Evolutionary conservation across 2,113 vertebrate species (phyloP).

Genomic region (Erythrolamprus reginae): DNA sequence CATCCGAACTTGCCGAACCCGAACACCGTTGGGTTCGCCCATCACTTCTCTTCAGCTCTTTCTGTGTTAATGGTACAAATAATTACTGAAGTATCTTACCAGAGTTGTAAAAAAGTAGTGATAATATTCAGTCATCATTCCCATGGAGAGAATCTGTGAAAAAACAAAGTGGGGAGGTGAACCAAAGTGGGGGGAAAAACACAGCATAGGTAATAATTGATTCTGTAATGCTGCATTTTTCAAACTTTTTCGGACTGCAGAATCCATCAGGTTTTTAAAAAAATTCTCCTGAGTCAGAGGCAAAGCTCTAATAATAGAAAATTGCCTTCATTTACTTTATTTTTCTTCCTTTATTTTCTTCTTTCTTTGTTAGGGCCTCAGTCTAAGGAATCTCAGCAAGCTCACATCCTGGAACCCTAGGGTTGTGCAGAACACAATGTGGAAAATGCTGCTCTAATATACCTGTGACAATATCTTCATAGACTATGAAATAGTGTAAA

Average conservation of each 20-base stretch:
- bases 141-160: slow-evolving; percentile 91
- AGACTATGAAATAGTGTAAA: slow-evolving; percentile 6
- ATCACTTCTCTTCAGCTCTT: background rate
- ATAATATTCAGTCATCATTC: slow-evolving; percentile 99
- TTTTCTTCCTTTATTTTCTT: background rate
- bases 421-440: background rate
- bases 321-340: background rate
- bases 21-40: too few relatives aligned
- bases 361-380: background rate
- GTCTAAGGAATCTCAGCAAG: background rate
- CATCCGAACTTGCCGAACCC: too few relatives aligned
- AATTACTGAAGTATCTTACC: slow-evolving; percentile 71
- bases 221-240: background rate
- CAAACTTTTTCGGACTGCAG: background rate
- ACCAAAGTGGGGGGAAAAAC: background rate
- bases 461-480: background rate
- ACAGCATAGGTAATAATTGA: background rate
- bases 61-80: background rate
- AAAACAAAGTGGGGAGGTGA: background rate
- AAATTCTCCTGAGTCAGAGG: background rate
- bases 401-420: background rate
- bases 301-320: background rate
- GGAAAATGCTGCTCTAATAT: background rate
- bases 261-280: background rate
- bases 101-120: slow-evolving; percentile 98